Conservation (phyloP, 2,797 vertebrate species). For the Sebastiscus albofasciatus region DNA sequence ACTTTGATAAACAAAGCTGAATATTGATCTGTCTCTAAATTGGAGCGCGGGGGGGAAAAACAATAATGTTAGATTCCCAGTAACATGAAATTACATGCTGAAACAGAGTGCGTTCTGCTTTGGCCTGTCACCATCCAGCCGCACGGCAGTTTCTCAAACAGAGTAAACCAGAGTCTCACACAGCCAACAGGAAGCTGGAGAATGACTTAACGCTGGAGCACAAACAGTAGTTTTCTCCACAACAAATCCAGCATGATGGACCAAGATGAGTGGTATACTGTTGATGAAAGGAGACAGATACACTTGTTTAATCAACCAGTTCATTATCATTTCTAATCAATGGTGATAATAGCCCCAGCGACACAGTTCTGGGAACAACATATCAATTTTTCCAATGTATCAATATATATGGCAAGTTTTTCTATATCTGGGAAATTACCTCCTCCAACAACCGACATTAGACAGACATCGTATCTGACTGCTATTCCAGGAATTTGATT, state of each 20-base stretch:
- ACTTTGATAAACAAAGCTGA: slow-evolving; percentile 88
- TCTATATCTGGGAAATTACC: background rate
- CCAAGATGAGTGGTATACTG: background rate
- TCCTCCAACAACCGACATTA: background rate
- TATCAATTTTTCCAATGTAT: background rate
- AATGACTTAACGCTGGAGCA: slow-evolving; percentile 34
- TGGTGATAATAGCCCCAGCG: background rate
- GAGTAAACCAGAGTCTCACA: slow-evolving; percentile 60
- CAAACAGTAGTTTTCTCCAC: slow-evolving; percentile 11
- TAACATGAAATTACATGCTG: slow-evolving; percentile 86
- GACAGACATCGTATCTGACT: background rate
- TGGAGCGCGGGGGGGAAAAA: slow-evolving; percentile 76
- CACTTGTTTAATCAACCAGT: background rate
- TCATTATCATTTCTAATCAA: slow-evolving; percentile 26
- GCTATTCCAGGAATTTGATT: background rate
- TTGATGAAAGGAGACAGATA: background rate
- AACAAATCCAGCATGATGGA: slow-evolving; percentile 29
- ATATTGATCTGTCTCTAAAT: slow-evolving; percentile 88
- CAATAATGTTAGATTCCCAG: slow-evolving; percentile 87
- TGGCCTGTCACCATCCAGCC: slow-evolving; percentile 80
- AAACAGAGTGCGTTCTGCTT: slow-evolving; percentile 82
- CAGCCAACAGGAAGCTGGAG: slow-evolving; percentile 46
- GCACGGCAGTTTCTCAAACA: slow-evolving; percentile 74
- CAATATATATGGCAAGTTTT: background rate
- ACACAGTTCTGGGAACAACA: background rate